These are phyloP conservation scores for Radopholus similis DNA, from an alignment of 1,140 invertebrate genomes.

Conservation along the genomic window DNA sequence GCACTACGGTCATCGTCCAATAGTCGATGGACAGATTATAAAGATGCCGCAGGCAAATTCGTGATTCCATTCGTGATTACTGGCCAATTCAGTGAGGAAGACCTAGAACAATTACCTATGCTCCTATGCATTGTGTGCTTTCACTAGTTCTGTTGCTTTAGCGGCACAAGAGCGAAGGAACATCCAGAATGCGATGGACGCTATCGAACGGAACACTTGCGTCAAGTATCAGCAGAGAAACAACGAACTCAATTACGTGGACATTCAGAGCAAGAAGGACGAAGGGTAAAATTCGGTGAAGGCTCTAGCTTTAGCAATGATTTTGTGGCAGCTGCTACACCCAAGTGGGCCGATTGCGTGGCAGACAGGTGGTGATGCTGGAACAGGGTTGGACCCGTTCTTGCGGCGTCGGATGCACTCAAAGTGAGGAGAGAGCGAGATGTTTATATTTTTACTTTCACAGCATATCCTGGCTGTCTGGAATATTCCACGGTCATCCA, in stretches of 20 bases:
- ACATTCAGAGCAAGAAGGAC: conserved; percentile 18
- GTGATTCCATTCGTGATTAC: conserved; percentile 29
- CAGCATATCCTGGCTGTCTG: conserved; percentile 24
- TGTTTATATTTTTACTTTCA: not conserved
- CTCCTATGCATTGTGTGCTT: not conserved
- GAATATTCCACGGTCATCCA: conserved; percentile 42
- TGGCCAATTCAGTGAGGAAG: conserved; percentile 23
- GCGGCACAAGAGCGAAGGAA: conserved; percentile 7
- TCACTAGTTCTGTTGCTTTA: not conserved
- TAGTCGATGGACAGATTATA: conserved; percentile 15
- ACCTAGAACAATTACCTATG: no score
- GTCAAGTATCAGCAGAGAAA: conserved; percentile 18
- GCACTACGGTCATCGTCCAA: conserved; percentile 13
- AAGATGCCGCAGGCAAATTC: conserved; percentile 17
- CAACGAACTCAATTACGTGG: conserved; percentile 27
- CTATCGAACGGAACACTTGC: conserved; percentile 21
- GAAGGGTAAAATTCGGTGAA: conserved; percentile 17
- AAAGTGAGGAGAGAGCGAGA: not conserved
- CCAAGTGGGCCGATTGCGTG: conserved; percentile 26
- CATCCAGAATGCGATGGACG: conserved; percentile 17
- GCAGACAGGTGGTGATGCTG: conserved; percentile 31
- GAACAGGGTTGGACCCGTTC: conserved; percentile 14
- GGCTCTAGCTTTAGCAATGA: not conserved
- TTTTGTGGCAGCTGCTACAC: conserved; percentile 26
- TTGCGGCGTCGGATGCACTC: conserved; percentile 11